phyloP scores from a whole-genome alignment of 2,113 vertebrate species.

The Bungarus multicinctus region DNA sequence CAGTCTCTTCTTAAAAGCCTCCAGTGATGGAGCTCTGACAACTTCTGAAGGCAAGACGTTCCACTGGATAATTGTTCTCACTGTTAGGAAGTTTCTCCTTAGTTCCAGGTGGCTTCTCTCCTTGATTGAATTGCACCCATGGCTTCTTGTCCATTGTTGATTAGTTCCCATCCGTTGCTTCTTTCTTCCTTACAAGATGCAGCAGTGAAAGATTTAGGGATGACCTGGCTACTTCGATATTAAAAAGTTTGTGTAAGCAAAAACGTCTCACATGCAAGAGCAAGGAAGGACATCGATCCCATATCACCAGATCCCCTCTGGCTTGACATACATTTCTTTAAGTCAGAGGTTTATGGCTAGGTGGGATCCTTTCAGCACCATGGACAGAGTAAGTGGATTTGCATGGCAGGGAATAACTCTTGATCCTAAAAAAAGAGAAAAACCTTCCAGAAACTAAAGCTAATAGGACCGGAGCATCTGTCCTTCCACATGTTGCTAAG shows the following conservation, averaged over 20 bases:
- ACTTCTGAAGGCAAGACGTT: background rate
- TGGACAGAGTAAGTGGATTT: background rate
- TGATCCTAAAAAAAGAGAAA: background rate
- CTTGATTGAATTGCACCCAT: background rate
- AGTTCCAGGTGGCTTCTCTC: background rate
- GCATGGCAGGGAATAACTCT: fast-evolving
- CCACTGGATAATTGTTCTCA: background rate
- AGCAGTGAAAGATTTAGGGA: background rate
- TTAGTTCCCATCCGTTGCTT: background rate
- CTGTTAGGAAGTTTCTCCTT: background rate
- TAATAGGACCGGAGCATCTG: background rate
- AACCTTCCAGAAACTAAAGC: background rate
- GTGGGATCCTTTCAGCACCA: background rate
- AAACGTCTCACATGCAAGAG: background rate
- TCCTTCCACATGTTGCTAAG: background rate
- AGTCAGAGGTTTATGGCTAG: background rate
- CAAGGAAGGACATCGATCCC: background rate
- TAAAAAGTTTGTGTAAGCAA: background rate
- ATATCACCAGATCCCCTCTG: background rate
- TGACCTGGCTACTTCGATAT: background rate
- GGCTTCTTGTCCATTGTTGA: background rate
- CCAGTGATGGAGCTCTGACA: background rate
- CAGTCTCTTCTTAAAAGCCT: too few relatives aligned
- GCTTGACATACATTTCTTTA: background rate
- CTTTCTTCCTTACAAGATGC: background rate